phyloP scores from a whole-genome alignment of 1,140 invertebrate genomes.

The Myzus persicae region DNA sequence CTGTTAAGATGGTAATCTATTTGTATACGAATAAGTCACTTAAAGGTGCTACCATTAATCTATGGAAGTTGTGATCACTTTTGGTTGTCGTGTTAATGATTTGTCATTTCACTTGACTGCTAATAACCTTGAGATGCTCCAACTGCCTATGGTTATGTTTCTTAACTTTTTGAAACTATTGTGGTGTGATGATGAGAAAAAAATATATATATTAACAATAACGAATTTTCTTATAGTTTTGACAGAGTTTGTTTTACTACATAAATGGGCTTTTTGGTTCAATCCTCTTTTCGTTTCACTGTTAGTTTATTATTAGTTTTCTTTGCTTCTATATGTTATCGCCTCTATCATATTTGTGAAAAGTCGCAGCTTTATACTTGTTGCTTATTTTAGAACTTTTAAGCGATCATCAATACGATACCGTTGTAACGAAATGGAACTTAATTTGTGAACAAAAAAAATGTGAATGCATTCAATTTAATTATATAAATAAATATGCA shows the following conservation, averaged over 20 bases:
- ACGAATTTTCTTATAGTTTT: neutral
- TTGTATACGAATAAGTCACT: neutral
- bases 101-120: neutral
- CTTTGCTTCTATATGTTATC: neutral
- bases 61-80: constrained; percentile 35
- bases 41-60: constrained; percentile 38
- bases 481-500: neutral
- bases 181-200: neutral
- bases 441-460: neutral
- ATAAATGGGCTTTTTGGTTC: neutral
- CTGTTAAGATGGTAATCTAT: neutral
- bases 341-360: neutral
- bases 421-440: neutral
- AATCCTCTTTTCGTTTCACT: neutral
- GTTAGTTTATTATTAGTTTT: constrained; percentile 26
- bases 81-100: neutral
- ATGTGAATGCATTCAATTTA: neutral
- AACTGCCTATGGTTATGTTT: neutral
- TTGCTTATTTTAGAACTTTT: neutral
- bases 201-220: neutral
- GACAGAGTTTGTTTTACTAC: constrained; percentile 25
- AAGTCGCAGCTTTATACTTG: neutral
- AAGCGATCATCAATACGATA: neutral
- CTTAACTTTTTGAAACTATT: neutral
- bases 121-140: neutral